Evolutionary conservation across 2,797 vertebrate species (phyloP).

Genomic region (Scolopax rusticola): DNA sequence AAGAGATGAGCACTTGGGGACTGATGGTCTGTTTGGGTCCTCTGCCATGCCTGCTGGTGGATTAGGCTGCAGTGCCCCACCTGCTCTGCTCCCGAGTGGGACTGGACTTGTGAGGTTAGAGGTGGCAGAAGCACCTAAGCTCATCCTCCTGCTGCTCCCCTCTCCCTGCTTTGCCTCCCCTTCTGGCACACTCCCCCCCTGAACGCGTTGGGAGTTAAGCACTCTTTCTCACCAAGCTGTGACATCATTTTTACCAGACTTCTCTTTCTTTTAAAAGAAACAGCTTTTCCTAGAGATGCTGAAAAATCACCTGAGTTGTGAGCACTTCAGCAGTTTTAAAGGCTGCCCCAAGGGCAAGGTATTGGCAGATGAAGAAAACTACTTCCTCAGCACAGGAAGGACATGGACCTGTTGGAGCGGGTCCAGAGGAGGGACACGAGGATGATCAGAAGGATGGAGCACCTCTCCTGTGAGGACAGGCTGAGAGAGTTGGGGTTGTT

Average conservation of each 20-base stretch:
- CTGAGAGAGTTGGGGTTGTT: not conserved
- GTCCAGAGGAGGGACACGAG: not conserved
- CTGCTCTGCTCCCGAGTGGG: not conserved
- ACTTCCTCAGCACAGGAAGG: not conserved
- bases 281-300: not conserved
- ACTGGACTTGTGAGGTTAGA: not conserved
- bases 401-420: not conserved
- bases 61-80: not conserved
- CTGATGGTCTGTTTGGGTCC: accelerated
- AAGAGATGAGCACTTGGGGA: not conserved
- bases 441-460: not conserved
- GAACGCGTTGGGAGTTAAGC: no score
- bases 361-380: not conserved
- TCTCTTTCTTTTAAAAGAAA: not conserved
- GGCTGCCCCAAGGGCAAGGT: not conserved
- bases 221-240: not conserved
- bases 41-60: not conserved
- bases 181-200: not conserved
- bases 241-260: not conserved
- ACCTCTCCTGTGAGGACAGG: not conserved
- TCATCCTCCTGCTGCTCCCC: not conserved
- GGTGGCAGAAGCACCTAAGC: not conserved
- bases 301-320: not conserved
- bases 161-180: not conserved
- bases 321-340: not conserved